Evolutionary conservation across 2,797 vertebrate species (phyloP), one percentile per base, ranked within the genome.

Genomic region (Malurus leucopterus): DNA sequence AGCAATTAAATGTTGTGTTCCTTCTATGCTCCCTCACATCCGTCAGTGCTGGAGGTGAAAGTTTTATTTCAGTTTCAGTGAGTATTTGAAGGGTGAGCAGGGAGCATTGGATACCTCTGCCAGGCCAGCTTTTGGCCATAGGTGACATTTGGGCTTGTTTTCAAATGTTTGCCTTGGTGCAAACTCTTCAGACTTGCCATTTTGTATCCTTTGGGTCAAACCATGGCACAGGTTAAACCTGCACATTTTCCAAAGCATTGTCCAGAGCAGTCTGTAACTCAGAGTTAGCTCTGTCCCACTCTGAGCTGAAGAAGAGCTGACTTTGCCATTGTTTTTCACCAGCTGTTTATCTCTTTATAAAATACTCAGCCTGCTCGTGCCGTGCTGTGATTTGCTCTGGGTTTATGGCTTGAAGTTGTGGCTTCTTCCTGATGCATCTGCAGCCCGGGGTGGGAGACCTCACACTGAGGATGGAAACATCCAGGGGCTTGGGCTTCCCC

Each of bases 361-460:
- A 63, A 51, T 20, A 30, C 32, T 54, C 84, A 43, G 43, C 14
- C 51, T 81, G 47, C 34, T 68, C 7, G 0, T 59, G 78, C 51
- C 12, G 5, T 0, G 0, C 63, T 50, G 63, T 0, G 0, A 14
- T 64, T 74, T 75, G 18, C 47, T 74, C 43, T 0, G 3, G 26
- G 51, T 73, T 89, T 77, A 27, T 30, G 57, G 41, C 20, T 38
- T 59, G 76, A 76, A 63, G 32, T 26, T 53, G 44, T 47, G 47
- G 36, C 10, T 87, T 72, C 87, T 43, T 64, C 36, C 30, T 47
- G n/a, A 1, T 14, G 8, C 43, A 75, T 34, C 47, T 43, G 32
- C 43, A 90, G 63, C 36, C 40, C 32, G 8, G 47, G 11, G 51
- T 44, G 23, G n/a, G 26, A 84, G 11, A 40, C 20, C 1, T 1